These are phyloP conservation scores for Clusia tigrina DNA, from an alignment of 2,888 invertebrate genomes.

Conservation along the genomic window DNA sequence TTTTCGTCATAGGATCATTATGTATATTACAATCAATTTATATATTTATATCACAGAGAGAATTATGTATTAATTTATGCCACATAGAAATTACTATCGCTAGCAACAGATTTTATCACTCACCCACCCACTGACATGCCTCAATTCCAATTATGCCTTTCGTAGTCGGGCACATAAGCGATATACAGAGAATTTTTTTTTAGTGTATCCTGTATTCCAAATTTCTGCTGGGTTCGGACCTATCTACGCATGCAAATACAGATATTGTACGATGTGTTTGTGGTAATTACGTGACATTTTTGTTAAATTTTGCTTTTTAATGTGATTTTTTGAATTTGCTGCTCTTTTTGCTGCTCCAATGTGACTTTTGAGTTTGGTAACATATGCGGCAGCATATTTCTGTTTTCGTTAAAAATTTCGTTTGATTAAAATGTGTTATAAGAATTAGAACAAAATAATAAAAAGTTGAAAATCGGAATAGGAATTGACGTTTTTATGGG, in stretches of 20 bases:
- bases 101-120: background rate
- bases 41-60: too few species aligned
- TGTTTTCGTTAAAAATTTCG: background rate
- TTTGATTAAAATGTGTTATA: background rate
- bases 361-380: background rate
- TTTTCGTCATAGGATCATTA: too few species aligned
- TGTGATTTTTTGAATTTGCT: conserved; percentile 40
- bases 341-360: background rate
- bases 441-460: conserved; percentile 1
- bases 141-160: too few species aligned
- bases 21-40: too few species aligned
- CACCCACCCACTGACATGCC: background rate
- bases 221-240: too few species aligned
- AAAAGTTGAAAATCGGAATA: background rate
- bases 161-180: too few species aligned
- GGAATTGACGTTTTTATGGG: background rate
- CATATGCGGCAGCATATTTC: background rate
- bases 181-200: too few species aligned
- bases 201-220: too few species aligned
- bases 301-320: conserved; percentile 49
- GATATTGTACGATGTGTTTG: conserved; percentile 2
- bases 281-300: conserved; percentile 54
- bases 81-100: background rate
- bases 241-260: background rate
- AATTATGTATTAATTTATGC: too few species aligned